Evolutionary conservation across 2,888 invertebrate genomes (phyloP), one percentile per base, ranked within the genome.

Genomic region (Lasioglossum marginatum): DNA sequence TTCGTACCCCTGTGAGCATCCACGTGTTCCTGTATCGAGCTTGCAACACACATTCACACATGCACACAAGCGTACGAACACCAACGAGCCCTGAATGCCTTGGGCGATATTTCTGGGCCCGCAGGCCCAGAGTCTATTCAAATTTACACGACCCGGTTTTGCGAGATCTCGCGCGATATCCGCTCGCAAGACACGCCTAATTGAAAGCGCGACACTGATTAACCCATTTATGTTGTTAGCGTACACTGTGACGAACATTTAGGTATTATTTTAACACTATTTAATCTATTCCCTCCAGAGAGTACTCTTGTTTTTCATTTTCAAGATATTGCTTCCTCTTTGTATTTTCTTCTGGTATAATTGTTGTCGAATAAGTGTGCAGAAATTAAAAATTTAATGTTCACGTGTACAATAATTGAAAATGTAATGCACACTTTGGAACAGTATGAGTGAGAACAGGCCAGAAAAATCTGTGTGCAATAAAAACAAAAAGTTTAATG

Each of bases 91-190:
- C n/a, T 40, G 52, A 48, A 70, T 23, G 70, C 82, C 43, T 6
- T 16, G 12, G 79, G 79, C 79, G 6, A 34, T 79, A 71, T 71
- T 63, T 10, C 75, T 52, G 52, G 23, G 23, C 40, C 70, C 14
- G 40, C 71, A 5, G 80, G 63, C 23, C 34, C 60, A 31, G 16
- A 14, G 27, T 52, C 60, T n/a, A 16, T 60, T 70, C 76, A 60
- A 76, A 34, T 81, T 71, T 68, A 68, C 76, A 63, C 60, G 23
- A 23, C 23, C n/a, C 43, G 23, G 43, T 77, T 34, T 31, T 16
- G 1, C n/a, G n/a, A 23, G 43, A 27, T 8, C 31, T 45, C 23
- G 6, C 73, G 40, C 37, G 52, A 34, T 37, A 45, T 40, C 48
- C 68, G 8, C 14, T 37, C 27, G 27, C 2, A 10, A 19, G 37